Base-by-base conservation (phyloP, 2,888 invertebrate genomes). In the Cantharis rufa region DNA sequence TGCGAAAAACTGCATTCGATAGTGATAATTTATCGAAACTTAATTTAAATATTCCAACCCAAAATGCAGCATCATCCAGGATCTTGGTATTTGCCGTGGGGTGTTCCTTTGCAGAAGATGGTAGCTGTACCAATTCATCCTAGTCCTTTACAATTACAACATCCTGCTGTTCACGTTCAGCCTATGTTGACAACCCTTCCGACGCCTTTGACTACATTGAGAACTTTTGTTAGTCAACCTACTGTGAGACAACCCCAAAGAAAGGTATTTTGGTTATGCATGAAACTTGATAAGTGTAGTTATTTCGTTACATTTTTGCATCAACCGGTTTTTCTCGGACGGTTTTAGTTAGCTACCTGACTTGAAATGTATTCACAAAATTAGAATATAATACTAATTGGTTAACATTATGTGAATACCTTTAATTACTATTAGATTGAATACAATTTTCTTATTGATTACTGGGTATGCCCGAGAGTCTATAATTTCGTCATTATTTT, bases 61-160 rank as follows among this genome's bases (percentile, higher is more conserved):
- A 48, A 48, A 7, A 88, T 88, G 88, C 88, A 88, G 83, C 91
- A 91, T 86, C 91, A 90, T 85, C 90, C 91, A 70, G 92, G 92
- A 82, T 92, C 92, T 80, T 93, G 93, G 92, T 92, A 92, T 84
- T 87, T 93, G 85, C 92, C 93, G 68, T 93, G 93, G 92, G 92
- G 92, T 83, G 89, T 93, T 78, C 91, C 91, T 83, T 85, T 91
- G 83, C 91, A 91, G 86, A 93, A 93, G 86, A 90, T 93, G 90
- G 89, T 92, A 81, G 91, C 92, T 27, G 89, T 93, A 82, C 92
- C 92, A 73, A 89, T 92, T 74, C 91, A 91, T 82, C 90, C 90
- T 72, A 89, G 89, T 78, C 85, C 85, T 62, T 80, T 87, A 80
- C 88, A 88, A 79, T 82, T 87, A 77, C 87, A 87, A 78, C 83